Base-by-base conservation (phyloP, 2,797 vertebrate genomes). In the Telmatherina bonti region DNA sequence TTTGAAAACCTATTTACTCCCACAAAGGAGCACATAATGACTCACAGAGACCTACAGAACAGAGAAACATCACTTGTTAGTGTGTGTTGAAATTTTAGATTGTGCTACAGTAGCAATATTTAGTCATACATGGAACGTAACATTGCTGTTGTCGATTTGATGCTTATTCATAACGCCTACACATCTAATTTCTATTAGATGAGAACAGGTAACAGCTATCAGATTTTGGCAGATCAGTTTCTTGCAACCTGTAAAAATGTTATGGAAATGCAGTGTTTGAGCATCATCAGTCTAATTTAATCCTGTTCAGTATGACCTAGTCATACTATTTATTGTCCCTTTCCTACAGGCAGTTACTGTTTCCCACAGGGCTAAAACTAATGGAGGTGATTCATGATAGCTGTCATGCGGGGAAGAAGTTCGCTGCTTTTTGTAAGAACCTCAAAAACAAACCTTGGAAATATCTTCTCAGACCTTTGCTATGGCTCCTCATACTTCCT, bases 301-400 rank as follows among this genome's bases (percentile, higher is more conserved):
- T 81, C 72, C 76, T 13, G n/a, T 7, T 71, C 54, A 47, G 64
- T 74, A 67, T 83, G 85, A 86, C 82, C 89, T 38, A 82, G 31
- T 66, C 29, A 62, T 77, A 82, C 58, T 67, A 63, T 77, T 61
- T 67, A 52, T 20, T 65, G 69, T 10, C 3, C 78, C 60, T 83
- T 83, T 85, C 89, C 78, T 83, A 76, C 66, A 62, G 74, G 84
- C 62, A 87, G 64, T 76, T 71, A 70, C 56, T 43, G 8, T n/a
- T 81, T 63, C 70, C 60, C 69, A 47, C 67, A 41, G 30, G 72
- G 26, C 47, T 67, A 15, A 72, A 74, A 76, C 61, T 56, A n/a
- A 67, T 67, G 31, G 36, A 69, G 49, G 64, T 81, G 81, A 89
- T 79, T 89, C 74, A 92, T 55, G 22, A n/a, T 2, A 9, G 47